Evolutionary conservation across 2,888 invertebrate species (phyloP).

Genomic region (Chaetogeoica ovagalla): DNA sequence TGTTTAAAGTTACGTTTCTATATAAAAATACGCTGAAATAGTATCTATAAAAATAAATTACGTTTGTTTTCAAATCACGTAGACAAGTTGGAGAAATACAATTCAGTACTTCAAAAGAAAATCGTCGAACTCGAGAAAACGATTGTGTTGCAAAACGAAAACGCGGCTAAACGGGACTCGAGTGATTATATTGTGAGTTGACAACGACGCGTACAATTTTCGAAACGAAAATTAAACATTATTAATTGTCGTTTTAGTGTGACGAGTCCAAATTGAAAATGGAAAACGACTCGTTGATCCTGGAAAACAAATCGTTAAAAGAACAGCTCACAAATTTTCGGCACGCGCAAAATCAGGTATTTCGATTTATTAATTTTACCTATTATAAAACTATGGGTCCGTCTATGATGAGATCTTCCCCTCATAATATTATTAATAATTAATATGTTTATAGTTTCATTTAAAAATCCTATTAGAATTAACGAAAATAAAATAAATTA

Average conservation of each 20-base stretch:
- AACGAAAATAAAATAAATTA: too few relatives aligned
- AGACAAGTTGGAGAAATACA: not conserved
- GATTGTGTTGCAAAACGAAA: not conserved
- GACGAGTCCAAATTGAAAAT: not conserved
- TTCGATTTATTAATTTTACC: not conserved
- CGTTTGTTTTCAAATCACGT: not conserved
- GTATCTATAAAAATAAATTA: not conserved
- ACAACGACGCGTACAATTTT: not conserved
- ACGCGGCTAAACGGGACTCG: not conserved
- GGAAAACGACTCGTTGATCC: not conserved
- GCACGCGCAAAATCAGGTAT: constrained; percentile 16
- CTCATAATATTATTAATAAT: too few relatives aligned
- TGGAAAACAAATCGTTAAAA: constrained; percentile 17
- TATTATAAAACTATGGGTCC: too few relatives aligned
- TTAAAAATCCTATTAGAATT: too few relatives aligned
- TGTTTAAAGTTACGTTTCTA: too few relatives aligned
- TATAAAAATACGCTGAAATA: too few relatives aligned
- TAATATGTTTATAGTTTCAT: too few relatives aligned
- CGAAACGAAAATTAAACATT: not conserved
- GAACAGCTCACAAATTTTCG: constrained; percentile 25
- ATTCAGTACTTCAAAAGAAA: constrained; percentile 5
- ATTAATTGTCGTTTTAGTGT: not conserved
- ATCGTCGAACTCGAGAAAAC: constrained; percentile 25
- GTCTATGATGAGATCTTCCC: too few relatives aligned
- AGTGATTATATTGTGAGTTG: not conserved